Evolutionary conservation across 2,888 invertebrate species (phyloP).

Genomic region (Chromoteleia sp.): DNA sequence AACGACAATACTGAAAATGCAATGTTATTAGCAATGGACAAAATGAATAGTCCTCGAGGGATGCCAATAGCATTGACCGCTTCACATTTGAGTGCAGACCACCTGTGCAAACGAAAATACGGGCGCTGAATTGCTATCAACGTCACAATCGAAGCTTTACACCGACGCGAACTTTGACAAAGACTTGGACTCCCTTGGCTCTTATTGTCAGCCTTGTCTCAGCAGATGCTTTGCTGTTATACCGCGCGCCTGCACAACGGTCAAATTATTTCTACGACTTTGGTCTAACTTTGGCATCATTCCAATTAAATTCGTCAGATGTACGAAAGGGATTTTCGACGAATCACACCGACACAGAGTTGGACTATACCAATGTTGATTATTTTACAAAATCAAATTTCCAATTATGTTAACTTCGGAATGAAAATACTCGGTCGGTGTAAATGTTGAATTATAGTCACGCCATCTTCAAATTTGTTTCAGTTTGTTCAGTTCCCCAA

Average conservation of each 20-base stretch:
- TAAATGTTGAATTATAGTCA: no score
- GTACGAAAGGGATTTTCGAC: conserved; percentile 10
- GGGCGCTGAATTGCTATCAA: conserved; percentile 9
- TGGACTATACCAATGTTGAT: no score
- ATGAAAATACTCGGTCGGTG: no score
- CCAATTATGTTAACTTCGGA: no score
- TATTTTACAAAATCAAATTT: no score
- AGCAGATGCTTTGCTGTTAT: conserved; percentile 19
- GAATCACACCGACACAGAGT: not conserved
- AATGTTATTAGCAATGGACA: conserved; percentile 14
- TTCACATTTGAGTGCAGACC: conserved; percentile 24
- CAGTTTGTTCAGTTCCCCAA: no score
- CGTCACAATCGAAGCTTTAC: conserved; percentile 18
- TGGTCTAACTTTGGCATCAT: conserved; percentile 19
- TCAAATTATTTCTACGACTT: conserved; percentile 31
- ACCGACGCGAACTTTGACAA: conserved; percentile 13
- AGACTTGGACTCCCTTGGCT: not conserved
- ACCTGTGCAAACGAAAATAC: conserved; percentile 31
- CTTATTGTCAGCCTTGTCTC: conserved; percentile 19
- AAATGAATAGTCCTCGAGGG: conserved; percentile 3
- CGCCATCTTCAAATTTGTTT: no score
- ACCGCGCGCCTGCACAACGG: not conserved
- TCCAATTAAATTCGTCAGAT: conserved; percentile 26
- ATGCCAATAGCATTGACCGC: conserved; percentile 16
- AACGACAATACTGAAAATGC: not conserved